Evolutionary conservation across 2,113 vertebrate genomes (phyloP).

Genomic region (Oceanodroma tethys): DNA sequence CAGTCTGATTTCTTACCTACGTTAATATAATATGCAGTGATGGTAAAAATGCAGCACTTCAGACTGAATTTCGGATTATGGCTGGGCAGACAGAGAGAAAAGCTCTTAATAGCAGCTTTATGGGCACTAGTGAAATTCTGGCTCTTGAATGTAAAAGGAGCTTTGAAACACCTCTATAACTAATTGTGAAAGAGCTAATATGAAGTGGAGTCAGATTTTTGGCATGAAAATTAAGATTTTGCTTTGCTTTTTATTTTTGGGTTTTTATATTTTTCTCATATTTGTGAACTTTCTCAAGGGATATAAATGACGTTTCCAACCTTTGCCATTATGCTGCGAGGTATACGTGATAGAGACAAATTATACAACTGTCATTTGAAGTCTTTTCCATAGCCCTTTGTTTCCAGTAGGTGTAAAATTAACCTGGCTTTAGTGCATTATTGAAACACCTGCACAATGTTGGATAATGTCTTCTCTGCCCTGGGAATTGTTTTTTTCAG

Average conservation of each 20-base stretch:
- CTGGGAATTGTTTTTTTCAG: background rate
- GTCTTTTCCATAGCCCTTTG: background rate
- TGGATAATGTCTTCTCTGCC: background rate
- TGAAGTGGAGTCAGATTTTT: background rate
- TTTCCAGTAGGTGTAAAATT: conserved; percentile 23
- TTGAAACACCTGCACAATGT: conserved; percentile 39
- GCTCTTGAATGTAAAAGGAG: conserved; percentile 3
- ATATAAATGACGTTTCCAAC: background rate
- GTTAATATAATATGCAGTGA: conserved; percentile 44
- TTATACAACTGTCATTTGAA: background rate
- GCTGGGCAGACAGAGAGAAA: background rate
- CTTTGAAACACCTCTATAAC: background rate
- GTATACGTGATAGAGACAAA: background rate
- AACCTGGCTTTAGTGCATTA: background rate
- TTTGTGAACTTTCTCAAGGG: background rate
- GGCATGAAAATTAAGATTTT: background rate
- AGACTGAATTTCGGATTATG: conserved; percentile 28
- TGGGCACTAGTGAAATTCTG: background rate
- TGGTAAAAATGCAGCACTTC: conserved; percentile 35
- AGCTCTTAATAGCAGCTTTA: conserved; percentile 40
- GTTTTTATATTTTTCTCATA: background rate
- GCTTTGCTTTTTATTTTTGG: background rate
- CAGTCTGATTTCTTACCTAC: conserved; percentile 46
- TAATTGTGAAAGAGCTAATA: background rate
- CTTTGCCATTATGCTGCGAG: background rate